Conservation (phyloP, 1,140 invertebrate species). For the Drosophila tristis region DNA sequence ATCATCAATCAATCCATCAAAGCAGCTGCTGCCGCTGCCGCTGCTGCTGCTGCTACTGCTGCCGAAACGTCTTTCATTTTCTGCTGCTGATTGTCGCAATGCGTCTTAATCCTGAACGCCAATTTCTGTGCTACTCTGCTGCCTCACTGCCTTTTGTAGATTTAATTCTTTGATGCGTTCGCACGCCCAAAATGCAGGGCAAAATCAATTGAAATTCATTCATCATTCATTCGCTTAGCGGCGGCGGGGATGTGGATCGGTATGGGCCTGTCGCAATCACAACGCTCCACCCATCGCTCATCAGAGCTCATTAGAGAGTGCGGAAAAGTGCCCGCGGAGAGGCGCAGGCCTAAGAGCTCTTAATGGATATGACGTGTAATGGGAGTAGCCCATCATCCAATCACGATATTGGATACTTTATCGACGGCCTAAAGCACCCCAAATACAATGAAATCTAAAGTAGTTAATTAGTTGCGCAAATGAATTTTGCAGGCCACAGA, state of each 20-base stretch:
- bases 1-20: slow-evolving; percentile 68
- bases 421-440: too few relatives aligned
- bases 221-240: slow-evolving; percentile 19
- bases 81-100: slow-evolving; percentile 18
- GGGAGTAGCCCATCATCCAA: neutral
- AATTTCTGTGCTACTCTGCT: slow-evolving; percentile 5
- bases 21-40: slow-evolving; percentile 15
- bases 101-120: slow-evolving; percentile 36
- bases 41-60: too few relatives aligned
- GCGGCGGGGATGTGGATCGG: too few relatives aligned
- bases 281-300: slow-evolving; percentile 36
- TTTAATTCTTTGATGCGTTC: slow-evolving; percentile 27
- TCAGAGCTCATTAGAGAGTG: slow-evolving; percentile 45
- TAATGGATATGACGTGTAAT: slow-evolving; percentile 20
- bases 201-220: slow-evolving; percentile 40
- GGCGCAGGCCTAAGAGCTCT: slow-evolving; percentile 8
- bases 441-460: too few relatives aligned
- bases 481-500: too few relatives aligned
- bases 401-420: too few relatives aligned
- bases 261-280: slow-evolving; percentile 19
- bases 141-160: slow-evolving; percentile 10
- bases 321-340: slow-evolving; percentile 29
- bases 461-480: too few relatives aligned
- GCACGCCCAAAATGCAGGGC: neutral
- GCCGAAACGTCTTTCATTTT: slow-evolving; percentile 9